Conservation (phyloP, 2,888 invertebrate genomes). For the Anoncus sp. region DNA sequence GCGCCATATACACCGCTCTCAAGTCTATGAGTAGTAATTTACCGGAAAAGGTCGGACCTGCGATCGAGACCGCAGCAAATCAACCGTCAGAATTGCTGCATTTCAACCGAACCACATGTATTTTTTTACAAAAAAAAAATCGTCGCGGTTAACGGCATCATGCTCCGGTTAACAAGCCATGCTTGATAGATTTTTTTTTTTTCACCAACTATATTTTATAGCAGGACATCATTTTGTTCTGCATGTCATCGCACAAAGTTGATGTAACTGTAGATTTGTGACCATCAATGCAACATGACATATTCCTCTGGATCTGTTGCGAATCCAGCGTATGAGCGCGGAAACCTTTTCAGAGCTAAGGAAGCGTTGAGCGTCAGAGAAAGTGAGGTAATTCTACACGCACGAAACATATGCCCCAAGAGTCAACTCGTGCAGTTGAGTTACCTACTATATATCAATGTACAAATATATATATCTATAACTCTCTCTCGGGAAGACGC, state of each 20-base stretch:
- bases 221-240: neutral
- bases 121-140: slow-evolving; percentile 23
- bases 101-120: slow-evolving; percentile 15
- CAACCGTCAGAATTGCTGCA: slow-evolving; percentile 31
- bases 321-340: neutral
- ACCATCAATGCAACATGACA: neutral
- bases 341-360: neutral
- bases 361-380: slow-evolving; percentile 23
- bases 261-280: slow-evolving; percentile 2
- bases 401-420: neutral
- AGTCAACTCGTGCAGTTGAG: slow-evolving; percentile 1
- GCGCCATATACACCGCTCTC: slow-evolving; percentile 23
- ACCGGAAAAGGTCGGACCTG: slow-evolving; percentile 48
- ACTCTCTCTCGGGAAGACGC: slow-evolving; percentile 71
- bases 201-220: neutral
- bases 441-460: neutral
- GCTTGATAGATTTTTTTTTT: slow-evolving; percentile 12
- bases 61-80: slow-evolving; percentile 46
- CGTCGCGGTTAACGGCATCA: slow-evolving; percentile 33
- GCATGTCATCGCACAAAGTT: neutral
- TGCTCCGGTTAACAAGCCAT: slow-evolving; percentile 43
- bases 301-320: neutral
- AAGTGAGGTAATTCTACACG: slow-evolving; percentile 33
- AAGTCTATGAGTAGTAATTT: slow-evolving; percentile 43
- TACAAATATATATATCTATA: slow-evolving; percentile 8